Percentiles rank a stretch among this genome's conserved stretches.
Conservation (phyloP, 2,797 vertebrate species). For the Octomys mimax region DNA sequence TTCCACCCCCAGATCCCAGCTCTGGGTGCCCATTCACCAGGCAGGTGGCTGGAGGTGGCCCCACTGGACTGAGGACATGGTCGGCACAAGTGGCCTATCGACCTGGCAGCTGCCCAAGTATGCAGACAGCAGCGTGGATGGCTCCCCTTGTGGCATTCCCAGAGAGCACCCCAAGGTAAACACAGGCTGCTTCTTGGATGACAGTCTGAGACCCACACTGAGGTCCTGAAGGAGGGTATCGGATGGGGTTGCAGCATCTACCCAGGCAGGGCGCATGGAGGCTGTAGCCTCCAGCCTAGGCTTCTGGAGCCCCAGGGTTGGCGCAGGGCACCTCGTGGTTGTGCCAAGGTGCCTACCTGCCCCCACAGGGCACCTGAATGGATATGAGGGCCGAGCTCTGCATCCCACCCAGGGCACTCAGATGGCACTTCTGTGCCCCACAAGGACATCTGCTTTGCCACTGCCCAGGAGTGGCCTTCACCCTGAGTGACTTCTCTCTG, state of each 20-base stretch:
- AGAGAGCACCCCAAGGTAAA: conserved; percentile 83
- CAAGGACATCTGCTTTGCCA: not conserved
- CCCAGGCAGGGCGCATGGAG: not conserved
- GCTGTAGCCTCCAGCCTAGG: not conserved
- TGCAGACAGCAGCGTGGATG: conserved; percentile 82
- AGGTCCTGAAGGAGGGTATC: conserved; percentile 83
- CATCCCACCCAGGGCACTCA: not conserved
- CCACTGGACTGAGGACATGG: conserved; percentile 80
- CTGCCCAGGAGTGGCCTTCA: not conserved
- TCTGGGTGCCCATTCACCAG: not conserved
- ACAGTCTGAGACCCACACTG: conserved; percentile 82
- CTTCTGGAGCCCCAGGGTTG: not conserved
- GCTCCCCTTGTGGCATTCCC: conserved; percentile 61
- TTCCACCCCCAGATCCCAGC: not conserved
- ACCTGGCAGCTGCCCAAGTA: conserved; percentile 86
- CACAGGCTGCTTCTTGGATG: conserved; percentile 84
- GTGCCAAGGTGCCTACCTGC: not conserved
- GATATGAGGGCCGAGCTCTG: fast-evolving
- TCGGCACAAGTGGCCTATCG: conserved; percentile 68
- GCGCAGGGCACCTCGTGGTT: fast-evolving
- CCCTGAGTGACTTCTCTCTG: not conserved
- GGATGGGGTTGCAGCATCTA: not conserved
- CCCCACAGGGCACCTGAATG: fast-evolving
- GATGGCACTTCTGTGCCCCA: not conserved
- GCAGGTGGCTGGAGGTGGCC: not conserved